Conservation (phyloP, 2,888 invertebrate genomes). For the Ephialtes manifestator region DNA sequence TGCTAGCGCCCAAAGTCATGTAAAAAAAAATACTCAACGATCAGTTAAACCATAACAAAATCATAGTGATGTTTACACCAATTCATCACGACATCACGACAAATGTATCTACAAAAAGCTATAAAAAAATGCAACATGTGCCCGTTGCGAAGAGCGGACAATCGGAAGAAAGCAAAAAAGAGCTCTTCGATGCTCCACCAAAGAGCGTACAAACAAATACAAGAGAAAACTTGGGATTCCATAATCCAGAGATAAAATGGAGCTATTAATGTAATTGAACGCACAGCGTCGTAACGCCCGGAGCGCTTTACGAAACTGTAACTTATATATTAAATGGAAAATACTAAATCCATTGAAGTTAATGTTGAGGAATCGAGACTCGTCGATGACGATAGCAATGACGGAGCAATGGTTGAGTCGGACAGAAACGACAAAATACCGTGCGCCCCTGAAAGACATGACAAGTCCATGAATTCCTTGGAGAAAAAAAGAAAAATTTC, state of each 20-base stretch:
- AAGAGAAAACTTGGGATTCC: background rate
- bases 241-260: slow-evolving; percentile 8
- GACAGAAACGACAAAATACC: slow-evolving; percentile 25
- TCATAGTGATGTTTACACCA: background rate
- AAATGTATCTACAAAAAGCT: background rate
- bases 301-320: slow-evolving; percentile 8
- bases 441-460: slow-evolving; percentile 8
- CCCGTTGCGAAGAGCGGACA: background rate
- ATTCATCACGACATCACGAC: background rate
- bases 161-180: background rate
- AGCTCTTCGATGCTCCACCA: background rate
- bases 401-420: slow-evolving; percentile 9
- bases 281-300: slow-evolving; percentile 5
- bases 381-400: slow-evolving; percentile 14
- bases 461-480: slow-evolving; percentile 50
- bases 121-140: slow-evolving; percentile 19
- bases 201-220: background rate
- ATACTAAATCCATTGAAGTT: slow-evolving; percentile 20
- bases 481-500: slow-evolving; percentile 10
- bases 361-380: slow-evolving; percentile 38
- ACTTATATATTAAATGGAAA: slow-evolving; percentile 58
- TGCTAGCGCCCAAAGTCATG: background rate
- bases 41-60: background rate
- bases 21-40: background rate
- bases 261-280: background rate